Conservation (phyloP, 2,888 invertebrate species). For the Alviniconcha strummeri region DNA sequence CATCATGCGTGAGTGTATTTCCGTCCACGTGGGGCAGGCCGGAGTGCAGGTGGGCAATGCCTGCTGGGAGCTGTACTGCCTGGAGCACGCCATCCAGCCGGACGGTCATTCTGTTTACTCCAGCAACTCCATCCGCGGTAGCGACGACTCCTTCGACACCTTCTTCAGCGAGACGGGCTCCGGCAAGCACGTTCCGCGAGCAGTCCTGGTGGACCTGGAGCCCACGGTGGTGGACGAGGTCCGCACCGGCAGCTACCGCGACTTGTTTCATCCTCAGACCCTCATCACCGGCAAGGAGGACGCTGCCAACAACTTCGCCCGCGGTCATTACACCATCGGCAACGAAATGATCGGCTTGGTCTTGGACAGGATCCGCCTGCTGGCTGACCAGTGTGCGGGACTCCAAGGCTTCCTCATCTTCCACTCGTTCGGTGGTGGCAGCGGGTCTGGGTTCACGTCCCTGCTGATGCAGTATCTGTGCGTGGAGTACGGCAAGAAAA, state of each 20-base stretch:
- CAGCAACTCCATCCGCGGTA: slow-evolving; percentile 16
- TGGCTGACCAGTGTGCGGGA: slow-evolving; percentile 36
- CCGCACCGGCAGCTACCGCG: slow-evolving; percentile 81
- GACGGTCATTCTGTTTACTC: slow-evolving; percentile 57
- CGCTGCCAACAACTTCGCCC: slow-evolving; percentile 39
- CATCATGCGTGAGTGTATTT: slow-evolving; percentile 36
- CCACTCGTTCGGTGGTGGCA: slow-evolving; percentile 39
- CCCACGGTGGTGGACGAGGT: slow-evolving; percentile 69
- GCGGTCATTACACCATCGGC: slow-evolving; percentile 35
- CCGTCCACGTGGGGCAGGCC: slow-evolving; percentile 43
- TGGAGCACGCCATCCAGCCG: slow-evolving; percentile 73
- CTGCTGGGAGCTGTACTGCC: slow-evolving; percentile 45
- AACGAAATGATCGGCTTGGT: slow-evolving; percentile 34
- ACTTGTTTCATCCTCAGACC: slow-evolving; percentile 97
- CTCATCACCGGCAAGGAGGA: slow-evolving; percentile 84
- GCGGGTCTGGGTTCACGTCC: slow-evolving; percentile 71
- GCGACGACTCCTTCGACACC: slow-evolving; percentile 40
- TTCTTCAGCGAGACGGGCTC: slow-evolving; percentile 40
- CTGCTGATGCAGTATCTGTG: slow-evolving; percentile 68
- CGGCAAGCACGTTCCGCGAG: slow-evolving; percentile 43
- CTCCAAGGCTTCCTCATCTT: slow-evolving; percentile 38
- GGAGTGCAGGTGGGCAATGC: slow-evolving; percentile 44
- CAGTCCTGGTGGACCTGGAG: slow-evolving; percentile 40
- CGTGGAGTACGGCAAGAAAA: slow-evolving; percentile 70
- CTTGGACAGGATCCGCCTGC: slow-evolving; percentile 33